These are phyloP conservation scores for Cryptophagus acutangulus DNA, from an alignment of 2,888 invertebrate genomes.

Conservation along the genomic window DNA sequence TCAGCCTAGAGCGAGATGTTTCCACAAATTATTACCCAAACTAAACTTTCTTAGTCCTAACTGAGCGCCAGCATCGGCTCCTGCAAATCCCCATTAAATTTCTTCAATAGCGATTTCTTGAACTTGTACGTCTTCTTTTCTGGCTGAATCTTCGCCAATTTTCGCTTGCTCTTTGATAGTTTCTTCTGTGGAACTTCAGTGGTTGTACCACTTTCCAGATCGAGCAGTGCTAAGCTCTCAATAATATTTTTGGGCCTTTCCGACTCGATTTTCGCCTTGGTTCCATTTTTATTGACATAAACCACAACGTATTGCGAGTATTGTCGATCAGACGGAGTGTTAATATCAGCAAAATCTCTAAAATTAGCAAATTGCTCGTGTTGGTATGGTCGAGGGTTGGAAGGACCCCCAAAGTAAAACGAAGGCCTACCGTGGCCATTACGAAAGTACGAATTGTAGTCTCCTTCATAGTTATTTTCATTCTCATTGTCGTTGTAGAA, in stretches of 20 bases:
- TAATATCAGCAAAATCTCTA: conserved; percentile 86
- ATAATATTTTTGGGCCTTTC: conserved; percentile 66
- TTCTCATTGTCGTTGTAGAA: conserved; percentile 74
- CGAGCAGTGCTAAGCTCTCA: conserved; percentile 70
- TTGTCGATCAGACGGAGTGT: conserved; percentile 73
- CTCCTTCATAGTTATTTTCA: conserved; percentile 53
- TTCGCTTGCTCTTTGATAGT: conserved; percentile 61
- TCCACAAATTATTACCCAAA: too few relatives aligned
- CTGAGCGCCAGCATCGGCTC: conserved; percentile 66
- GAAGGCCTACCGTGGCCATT: conserved; percentile 71
- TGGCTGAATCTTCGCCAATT: conserved; percentile 54
- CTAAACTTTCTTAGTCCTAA: too few relatives aligned
- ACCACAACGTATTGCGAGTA: conserved; percentile 81
- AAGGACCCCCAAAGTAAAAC: conserved; percentile 50
- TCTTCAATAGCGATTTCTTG: conserved; percentile 32
- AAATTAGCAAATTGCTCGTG: conserved; percentile 86
- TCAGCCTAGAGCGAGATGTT: too few relatives aligned
- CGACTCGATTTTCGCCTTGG: conserved; percentile 45
- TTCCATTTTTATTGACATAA: conserved; percentile 75
- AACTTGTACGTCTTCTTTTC: conserved; percentile 54
- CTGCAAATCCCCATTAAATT: conserved; percentile 51
- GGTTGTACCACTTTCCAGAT: conserved; percentile 49
- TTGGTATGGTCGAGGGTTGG: conserved; percentile 70
- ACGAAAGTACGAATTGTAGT: conserved; percentile 58
- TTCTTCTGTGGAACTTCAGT: conserved; percentile 42